Evolutionary conservation across 2,113 vertebrate species (phyloP).

Genomic region (Colossoma macropomum): DNA sequence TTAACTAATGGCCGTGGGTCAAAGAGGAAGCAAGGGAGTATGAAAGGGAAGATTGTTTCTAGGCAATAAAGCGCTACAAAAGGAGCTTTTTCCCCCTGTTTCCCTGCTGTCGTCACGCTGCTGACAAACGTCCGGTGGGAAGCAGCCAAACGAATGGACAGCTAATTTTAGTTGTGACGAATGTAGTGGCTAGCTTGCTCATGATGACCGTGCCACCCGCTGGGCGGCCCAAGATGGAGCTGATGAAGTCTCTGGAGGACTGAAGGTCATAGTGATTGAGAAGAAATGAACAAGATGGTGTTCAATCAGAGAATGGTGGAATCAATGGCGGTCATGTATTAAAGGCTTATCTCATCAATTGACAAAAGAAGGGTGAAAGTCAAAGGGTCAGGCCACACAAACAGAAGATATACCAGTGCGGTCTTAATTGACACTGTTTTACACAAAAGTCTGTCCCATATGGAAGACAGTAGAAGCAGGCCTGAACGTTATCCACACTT

Average conservation of each 20-base stretch:
- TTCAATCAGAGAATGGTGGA: conserved; percentile 16
- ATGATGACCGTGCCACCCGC: conserved; percentile 36
- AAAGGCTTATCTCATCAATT: not conserved
- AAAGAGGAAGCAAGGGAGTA: not conserved
- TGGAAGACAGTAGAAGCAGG: too few species aligned
- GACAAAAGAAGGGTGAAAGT: not conserved
- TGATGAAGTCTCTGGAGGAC: not conserved
- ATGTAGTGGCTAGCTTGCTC: conserved; percentile 11
- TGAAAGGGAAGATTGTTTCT: conserved; percentile 3
- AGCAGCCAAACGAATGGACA: not conserved
- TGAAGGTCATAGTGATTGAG: not conserved
- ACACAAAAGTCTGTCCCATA: too few species aligned
- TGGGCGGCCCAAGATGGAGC: not conserved
- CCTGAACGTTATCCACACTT: too few species aligned
- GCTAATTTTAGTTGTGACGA: conserved; percentile 47
- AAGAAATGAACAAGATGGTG: not conserved
- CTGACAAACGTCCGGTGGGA: conserved; percentile 40
- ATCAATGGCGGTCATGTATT: not conserved
- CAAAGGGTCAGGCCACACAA: not conserved
- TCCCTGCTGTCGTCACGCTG: conserved; percentile 28
- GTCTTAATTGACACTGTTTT: too few species aligned
- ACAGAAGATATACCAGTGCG: not conserved
- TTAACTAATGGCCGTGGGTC: not conserved
- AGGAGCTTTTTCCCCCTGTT: not conserved
- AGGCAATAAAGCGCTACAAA: conserved; percentile 8